Conservation (phyloP, 2,797 vertebrate genomes). For the Pipistrellus kuhlii region DNA sequence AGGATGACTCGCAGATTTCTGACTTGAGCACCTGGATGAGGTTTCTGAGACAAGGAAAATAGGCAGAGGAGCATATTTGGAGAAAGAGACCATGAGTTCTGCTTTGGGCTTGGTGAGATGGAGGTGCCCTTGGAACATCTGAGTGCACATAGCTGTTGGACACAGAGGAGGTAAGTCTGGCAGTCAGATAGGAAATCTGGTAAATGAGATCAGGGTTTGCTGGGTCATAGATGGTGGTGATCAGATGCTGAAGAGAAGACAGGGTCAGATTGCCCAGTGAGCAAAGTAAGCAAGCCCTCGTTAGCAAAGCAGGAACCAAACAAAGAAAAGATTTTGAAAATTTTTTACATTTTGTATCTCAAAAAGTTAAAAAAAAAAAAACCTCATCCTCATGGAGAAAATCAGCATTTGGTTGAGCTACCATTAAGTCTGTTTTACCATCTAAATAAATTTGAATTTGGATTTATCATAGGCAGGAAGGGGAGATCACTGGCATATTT, state of each 20-base stretch:
- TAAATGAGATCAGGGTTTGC: not conserved
- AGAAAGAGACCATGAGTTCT: not conserved
- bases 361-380: not conserved
- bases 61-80: not conserved
- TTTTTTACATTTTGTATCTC: slow-evolving; percentile 18
- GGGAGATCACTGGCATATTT: not conserved
- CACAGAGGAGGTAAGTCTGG: not conserved
- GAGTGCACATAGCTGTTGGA: too few relatives aligned
- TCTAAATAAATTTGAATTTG: not conserved
- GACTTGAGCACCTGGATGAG: not conserved
- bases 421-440: not conserved
- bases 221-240: too few relatives aligned
- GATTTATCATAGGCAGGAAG: not conserved
- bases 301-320: not conserved
- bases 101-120: fast-evolving
- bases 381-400: not conserved
- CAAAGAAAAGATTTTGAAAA: not conserved
- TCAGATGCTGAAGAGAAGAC: not conserved
- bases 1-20: not conserved
- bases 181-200: not conserved
- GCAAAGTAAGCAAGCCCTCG: not conserved
- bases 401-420: not conserved
- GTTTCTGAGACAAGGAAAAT: not conserved
- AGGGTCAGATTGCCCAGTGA: not conserved
- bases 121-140: fast-evolving